Base-by-base conservation (phyloP, 2,888 invertebrate species). In the Eupithecia vulgata region DNA sequence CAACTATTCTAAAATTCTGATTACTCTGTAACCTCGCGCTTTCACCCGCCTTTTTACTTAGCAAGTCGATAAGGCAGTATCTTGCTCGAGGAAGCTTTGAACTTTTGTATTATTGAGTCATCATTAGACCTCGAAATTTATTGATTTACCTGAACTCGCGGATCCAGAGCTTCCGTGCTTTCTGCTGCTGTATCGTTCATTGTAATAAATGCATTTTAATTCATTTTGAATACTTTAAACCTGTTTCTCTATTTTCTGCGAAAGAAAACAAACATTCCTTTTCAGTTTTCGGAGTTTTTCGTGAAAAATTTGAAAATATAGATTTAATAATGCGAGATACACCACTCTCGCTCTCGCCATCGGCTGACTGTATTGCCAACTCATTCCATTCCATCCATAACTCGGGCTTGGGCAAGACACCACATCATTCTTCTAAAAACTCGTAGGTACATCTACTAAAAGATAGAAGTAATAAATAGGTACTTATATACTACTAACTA, bases 141-240 rank as follows among this genome's bases (percentile, higher is more conserved):
- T 90, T 83, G 90, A 90, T 92, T 91, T 86, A 96, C 96, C 95
- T 97, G 97, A 85, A 97, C 97, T 90, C 97, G 95, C 72, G 97
- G 97, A 95, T 97, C 97, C 87, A 97, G 96, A 80, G 96, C 96
- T 95, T 97, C 97, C 85, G 95, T 94, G 89, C 94, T 94, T 90
- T 95, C 95, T 72, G 94, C 91, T 76, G 94, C 93, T 93, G 93
- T 94, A 90, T 95, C 95, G 89, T 95, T 95, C 95, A 95, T 96
- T 90, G 87, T 94, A 84, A 81, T 74, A 81, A 81, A 86, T 76
- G 75, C 91, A 93, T 94, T 85, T 87, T 91, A 87, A 82, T 84
- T 85, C 79, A 88, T 80, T 79, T 15, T 65, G 21, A n/a, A 40
- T 65, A 59, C 42, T 61, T 6, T 65, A 48, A 57, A 61, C 66